A percentile compares a stretch with the other conserved stretches of the same genome.
phyloP scores from a whole-genome alignment of 2,888 invertebrate genomes.

The Stenurella melanura region DNA sequence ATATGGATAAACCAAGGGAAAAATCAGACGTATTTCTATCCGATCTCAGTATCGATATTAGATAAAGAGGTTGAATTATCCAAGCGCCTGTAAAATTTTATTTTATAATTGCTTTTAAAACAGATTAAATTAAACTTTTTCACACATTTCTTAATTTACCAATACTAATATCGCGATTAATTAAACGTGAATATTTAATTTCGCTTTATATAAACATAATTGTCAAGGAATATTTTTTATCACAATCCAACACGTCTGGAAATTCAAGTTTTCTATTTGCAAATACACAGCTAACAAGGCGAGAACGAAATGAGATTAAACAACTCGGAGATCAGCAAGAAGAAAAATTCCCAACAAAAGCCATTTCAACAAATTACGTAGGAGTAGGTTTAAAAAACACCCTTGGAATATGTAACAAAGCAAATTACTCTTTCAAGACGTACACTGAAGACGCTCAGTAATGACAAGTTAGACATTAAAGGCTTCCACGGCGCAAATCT shows the following conservation, averaged over 20 bases:
- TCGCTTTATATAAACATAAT: no score
- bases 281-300: slow-evolving; percentile 24
- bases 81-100: no score
- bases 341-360: slow-evolving; percentile 15
- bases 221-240: no score
- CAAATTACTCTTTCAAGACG: slow-evolving; percentile 62
- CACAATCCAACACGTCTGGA: neutral
- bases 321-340: slow-evolving; percentile 1
- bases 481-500: slow-evolving; percentile 27
- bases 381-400: slow-evolving; percentile 63
- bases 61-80: no score
- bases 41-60: no score
- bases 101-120: no score
- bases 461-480: slow-evolving; percentile 31
- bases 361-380: slow-evolving; percentile 57
- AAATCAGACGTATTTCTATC: no score
- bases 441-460: slow-evolving; percentile 24
- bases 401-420: slow-evolving; percentile 64
- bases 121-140: no score
- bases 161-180: no score
- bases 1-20: no score
- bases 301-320: neutral
- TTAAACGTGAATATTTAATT: no score
- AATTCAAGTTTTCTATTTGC: slow-evolving; percentile 6
- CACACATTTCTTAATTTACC: no score